Percentiles rank a stretch among this genome's conserved stretches.
Evolutionary conservation across 2,797 vertebrate genomes (phyloP).

Genomic region (Cossypha polioptera): DNA sequence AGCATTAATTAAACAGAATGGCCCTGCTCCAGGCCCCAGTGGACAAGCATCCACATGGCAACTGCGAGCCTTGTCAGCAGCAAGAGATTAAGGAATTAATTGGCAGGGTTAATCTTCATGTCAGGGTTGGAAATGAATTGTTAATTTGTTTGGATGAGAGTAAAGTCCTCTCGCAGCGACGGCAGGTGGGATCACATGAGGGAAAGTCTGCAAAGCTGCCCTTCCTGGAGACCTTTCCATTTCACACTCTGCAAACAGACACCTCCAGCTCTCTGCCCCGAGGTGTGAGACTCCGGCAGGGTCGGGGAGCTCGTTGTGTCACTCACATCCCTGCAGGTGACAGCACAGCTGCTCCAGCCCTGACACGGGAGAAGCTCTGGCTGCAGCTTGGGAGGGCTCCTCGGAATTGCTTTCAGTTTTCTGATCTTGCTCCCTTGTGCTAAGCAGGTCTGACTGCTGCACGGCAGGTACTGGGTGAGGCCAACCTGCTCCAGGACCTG

Average conservation of each 20-base stretch:
- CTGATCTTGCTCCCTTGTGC: not conserved
- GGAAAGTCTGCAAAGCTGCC: not conserved
- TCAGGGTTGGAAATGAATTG: constrained; percentile 47
- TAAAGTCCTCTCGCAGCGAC: not conserved
- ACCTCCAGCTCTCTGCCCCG: not conserved
- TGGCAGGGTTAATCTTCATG: constrained; percentile 64
- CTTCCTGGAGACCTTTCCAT: not conserved
- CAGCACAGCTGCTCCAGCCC: not conserved
- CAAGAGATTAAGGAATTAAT: constrained; percentile 62
- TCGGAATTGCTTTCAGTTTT: rapidly evolving
- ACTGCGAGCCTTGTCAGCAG: constrained; percentile 37
- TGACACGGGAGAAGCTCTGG: not conserved
- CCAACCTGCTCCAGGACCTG: not conserved
- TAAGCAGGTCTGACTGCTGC: not conserved
- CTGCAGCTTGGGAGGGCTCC: not conserved
- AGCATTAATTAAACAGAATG: constrained; percentile 38
- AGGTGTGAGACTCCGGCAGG: not conserved
- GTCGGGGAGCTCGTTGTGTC: not conserved
- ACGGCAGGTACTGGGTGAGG: not conserved
- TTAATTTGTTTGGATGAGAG: constrained; percentile 51
- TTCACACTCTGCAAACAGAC: constrained; percentile 4
- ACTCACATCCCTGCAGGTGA: not conserved
- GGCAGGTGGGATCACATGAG: constrained; percentile 35
- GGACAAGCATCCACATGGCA: constrained; percentile 49
- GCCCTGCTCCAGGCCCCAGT: not conserved